Percentiles rank a stretch among this genome's conserved stretches.
These are phyloP conservation scores for Pagrus major DNA, from an alignment of 2,113 vertebrate species.

Conservation along the genomic window DNA sequence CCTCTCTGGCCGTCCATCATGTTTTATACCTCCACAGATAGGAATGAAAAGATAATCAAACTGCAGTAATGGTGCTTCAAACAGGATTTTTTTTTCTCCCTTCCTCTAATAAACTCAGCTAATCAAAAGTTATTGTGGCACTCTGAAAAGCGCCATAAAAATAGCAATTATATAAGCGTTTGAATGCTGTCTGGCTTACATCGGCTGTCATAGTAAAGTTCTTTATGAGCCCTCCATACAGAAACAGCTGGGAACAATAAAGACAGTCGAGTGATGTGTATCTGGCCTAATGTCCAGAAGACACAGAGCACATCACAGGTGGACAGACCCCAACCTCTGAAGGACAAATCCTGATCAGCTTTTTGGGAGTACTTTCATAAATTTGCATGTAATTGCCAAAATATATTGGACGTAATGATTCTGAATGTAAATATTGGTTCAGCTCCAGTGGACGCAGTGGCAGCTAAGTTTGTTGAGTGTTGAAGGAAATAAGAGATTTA, in stretches of 20 bases:
- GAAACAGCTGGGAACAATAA: slow-evolving; percentile 67
- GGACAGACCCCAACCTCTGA: background rate
- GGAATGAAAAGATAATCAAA: slow-evolving; percentile 85
- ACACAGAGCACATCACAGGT: slow-evolving; percentile 32
- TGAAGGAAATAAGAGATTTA: slow-evolving; percentile 60
- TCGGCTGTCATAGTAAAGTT: slow-evolving; percentile 61
- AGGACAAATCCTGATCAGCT: slow-evolving; percentile 7
- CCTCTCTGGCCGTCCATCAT: slow-evolving; percentile 75
- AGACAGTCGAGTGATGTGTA: slow-evolving; percentile 38
- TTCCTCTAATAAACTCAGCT: slow-evolving; percentile 78
- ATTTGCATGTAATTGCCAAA: slow-evolving; percentile 14
- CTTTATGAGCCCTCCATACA: slow-evolving; percentile 64
- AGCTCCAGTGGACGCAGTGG: background rate
- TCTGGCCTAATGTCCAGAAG: slow-evolving; percentile 34
- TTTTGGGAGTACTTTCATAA: slow-evolving; percentile 8
- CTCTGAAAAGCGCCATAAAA: slow-evolving; percentile 81
- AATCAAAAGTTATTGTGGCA: slow-evolving; percentile 84
- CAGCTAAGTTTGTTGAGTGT: slow-evolving; percentile 40
- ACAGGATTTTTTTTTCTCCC: slow-evolving; percentile 55
- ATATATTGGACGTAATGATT: slow-evolving; percentile 12
- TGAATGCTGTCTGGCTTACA: slow-evolving; percentile 70
- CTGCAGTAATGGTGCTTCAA: slow-evolving; percentile 68
- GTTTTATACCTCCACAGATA: slow-evolving; percentile 81
- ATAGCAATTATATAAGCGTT: slow-evolving; percentile 82
- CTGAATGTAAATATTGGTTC: background rate